phyloP scores from a whole-genome alignment of 2,113 vertebrate species.

The Pteronura brasiliensis region DNA sequence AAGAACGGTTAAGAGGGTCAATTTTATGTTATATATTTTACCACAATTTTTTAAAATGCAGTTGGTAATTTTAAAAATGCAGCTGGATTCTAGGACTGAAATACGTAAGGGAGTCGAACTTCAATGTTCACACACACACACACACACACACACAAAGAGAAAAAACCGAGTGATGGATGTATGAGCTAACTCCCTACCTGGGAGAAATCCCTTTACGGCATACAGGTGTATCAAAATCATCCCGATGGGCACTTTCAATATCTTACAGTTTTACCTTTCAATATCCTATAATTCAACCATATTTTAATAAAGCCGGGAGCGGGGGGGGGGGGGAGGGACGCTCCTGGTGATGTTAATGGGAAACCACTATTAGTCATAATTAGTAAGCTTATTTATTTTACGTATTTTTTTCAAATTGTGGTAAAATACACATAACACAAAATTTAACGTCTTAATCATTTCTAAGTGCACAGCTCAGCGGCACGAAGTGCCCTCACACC shows the following conservation, averaged over 20 bases:
- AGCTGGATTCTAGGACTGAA: background rate
- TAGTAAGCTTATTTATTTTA: background rate
- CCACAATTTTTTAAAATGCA: background rate
- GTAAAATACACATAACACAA: background rate
- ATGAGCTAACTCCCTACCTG: background rate
- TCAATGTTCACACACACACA: background rate
- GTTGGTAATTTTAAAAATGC: background rate
- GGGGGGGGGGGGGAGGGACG: too few species aligned
- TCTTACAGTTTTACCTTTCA: background rate
- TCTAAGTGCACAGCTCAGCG: background rate
- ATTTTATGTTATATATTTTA: background rate
- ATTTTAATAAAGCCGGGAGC: background rate
- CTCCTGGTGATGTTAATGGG: background rate
- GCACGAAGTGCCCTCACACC: accelerated
- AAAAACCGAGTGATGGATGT: background rate
- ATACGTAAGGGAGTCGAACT: background rate
- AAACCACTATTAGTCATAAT: background rate
- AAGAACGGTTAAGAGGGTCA: background rate
- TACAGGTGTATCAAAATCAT: background rate
- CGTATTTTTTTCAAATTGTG: background rate
- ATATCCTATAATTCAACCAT: background rate
- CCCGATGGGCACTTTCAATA: background rate
- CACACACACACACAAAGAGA: background rate
- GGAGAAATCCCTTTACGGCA: background rate
- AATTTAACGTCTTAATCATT: background rate